Evolutionary conservation across 2,797 vertebrate species (phyloP), one percentile per base, ranked within the genome.

Genomic region (Sphenopsis melanotis): DNA sequence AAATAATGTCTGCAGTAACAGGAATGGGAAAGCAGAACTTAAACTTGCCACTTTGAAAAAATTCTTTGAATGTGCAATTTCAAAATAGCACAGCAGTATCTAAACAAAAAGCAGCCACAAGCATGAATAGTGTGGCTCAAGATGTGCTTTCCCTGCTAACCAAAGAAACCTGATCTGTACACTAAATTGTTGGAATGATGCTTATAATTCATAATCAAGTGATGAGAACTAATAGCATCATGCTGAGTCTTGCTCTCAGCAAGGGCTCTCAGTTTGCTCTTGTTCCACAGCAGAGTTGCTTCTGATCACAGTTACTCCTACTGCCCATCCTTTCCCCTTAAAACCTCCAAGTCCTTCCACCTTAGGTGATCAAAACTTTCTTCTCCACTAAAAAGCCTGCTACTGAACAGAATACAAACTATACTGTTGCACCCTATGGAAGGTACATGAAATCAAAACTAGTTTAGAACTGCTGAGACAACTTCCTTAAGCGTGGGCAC

Each of bases 401-500:
- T 60, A 1, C 27, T 46, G 68, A 77, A 72, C 36, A 57, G 37
- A 87, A 46, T 18, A 49, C 13, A 50, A 46, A 47, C 41, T 52
- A 6, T 42, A 49, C 7, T 6, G 3, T 19, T 53, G 30, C 42
- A 60, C 30, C 22, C 11, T 46, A 37, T 41, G 29, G 56, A 47
- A 37, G 7, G 12, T 2, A 0, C 21, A 68, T 42, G 57, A 81
- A 88, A 59, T 55, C 5, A 37, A 81, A 61, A 47, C 27, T 37
- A 24, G 23, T 63, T 85, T 44, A 61, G 30, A 91, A 44, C 3
- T 53, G 16, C 41, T 34, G 50, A 76, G 53, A 70, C 1, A 1
- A 49, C 10, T 78, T 71, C 36, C 15, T 74, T 29, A 64, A 68
- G 18, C 0, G 0, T 5, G 4, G 39, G 8, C 9, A 32, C 27